These are phyloP conservation scores for Pterophyllum scalare DNA, from an alignment of 2,113 vertebrate genomes.

Conservation along the genomic window DNA sequence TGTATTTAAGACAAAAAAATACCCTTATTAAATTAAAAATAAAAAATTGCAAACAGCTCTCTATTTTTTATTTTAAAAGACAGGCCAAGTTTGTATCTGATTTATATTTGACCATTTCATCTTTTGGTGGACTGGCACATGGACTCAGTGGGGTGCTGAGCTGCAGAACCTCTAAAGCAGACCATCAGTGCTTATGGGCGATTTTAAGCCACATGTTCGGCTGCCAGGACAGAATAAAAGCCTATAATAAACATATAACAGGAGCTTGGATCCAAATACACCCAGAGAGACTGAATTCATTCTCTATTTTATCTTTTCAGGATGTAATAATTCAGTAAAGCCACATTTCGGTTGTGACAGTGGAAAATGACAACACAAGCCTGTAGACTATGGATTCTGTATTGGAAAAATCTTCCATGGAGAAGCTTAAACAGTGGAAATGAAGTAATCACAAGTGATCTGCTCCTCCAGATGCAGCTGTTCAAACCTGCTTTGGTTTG, in stretches of 20 bases:
- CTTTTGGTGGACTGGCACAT: neutral
- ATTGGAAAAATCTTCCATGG: neutral
- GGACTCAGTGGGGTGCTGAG: neutral
- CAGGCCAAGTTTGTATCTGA: neutral
- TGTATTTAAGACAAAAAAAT: neutral
- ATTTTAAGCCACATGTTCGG: neutral
- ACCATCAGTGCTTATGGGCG: neutral
- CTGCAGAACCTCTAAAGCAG: neutral
- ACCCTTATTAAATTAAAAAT: neutral
- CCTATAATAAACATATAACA: too few relatives aligned
- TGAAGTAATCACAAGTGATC: neutral
- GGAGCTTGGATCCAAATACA: too few relatives aligned
- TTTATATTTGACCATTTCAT: neutral
- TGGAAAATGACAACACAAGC: too few relatives aligned
- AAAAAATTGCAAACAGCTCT: too few relatives aligned
- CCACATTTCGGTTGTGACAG: too few relatives aligned
- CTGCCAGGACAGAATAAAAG: too few relatives aligned
- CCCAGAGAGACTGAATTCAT: too few relatives aligned
- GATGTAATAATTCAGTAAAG: too few relatives aligned
- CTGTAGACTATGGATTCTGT: too few relatives aligned
- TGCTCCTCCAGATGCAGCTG: neutral
- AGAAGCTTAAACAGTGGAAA: neutral
- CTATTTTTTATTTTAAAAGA: too few relatives aligned
- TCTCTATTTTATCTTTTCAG: too few relatives aligned
- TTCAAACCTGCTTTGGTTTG: neutral